Percentiles rank a stretch among this genome's conserved stretches.
These are phyloP conservation scores for Pseudopleuronectes americanus DNA, from an alignment of 2,797 vertebrate species.

Conservation along the genomic window DNA sequence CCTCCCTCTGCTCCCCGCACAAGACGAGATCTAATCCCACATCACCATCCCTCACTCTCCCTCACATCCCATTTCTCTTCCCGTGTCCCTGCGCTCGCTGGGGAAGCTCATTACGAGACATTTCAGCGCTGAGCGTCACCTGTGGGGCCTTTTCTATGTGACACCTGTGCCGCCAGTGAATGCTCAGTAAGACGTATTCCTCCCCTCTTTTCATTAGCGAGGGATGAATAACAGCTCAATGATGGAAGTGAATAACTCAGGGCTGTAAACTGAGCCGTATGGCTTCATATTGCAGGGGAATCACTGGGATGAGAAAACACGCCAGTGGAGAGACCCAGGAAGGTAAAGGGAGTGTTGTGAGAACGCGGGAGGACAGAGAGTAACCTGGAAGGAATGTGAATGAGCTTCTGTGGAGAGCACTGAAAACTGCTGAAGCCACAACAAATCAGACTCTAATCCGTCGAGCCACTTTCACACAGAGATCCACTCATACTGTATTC, in stretches of 20 bases:
- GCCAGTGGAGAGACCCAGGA: constrained; percentile 41
- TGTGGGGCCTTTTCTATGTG: constrained; percentile 50
- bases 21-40: constrained; percentile 33
- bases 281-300: constrained; percentile 37
- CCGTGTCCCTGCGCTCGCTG: constrained; percentile 4
- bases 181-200: constrained; percentile 38
- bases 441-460: constrained; percentile 12
- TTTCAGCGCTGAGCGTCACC: constrained; percentile 60
- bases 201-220: constrained; percentile 48
- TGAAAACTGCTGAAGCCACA: constrained; percentile 38
- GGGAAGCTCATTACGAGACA: constrained; percentile 65
- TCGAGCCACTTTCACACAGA: too few species aligned
- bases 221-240: constrained; percentile 47
- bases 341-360: constrained; percentile 26
- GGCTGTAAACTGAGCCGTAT: constrained; percentile 53
- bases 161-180: constrained; percentile 44
- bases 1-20: constrained; percentile 22
- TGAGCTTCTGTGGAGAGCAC: constrained; percentile 28
- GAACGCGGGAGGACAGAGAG: not conserved
- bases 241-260: constrained; percentile 52
- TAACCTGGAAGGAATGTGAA: constrained; percentile 44
- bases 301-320: constrained; percentile 35
- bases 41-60: constrained; percentile 48
- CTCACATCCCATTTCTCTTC: constrained; percentile 32
- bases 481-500: too few species aligned